phyloP scores from a whole-genome alignment of 2,888 invertebrate genomes.

The Podotricha telesiphe region DNA sequence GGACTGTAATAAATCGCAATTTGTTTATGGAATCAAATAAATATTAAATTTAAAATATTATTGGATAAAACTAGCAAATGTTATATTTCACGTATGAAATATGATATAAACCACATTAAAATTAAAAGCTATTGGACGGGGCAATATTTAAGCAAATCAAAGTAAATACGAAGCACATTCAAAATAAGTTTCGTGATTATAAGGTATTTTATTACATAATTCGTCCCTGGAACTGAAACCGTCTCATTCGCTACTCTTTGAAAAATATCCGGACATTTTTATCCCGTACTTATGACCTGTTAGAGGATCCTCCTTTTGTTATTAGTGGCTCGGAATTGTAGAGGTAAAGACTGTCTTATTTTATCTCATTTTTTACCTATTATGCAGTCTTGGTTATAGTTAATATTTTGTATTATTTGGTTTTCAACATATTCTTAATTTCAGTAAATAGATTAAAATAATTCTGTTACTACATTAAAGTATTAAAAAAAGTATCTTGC shows the following conservation, averaged over 20 bases:
- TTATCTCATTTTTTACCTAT: conserved; percentile 38
- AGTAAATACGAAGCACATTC: neutral
- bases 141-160: too few species aligned
- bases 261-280: conserved; percentile 74
- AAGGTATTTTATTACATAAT: conserved; percentile 48
- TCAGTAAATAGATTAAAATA: too few species aligned
- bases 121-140: too few species aligned
- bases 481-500: too few species aligned
- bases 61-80: too few species aligned
- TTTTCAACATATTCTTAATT: too few species aligned
- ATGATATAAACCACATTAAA: too few species aligned
- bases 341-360: conserved; percentile 42
- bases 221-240: conserved; percentile 51
- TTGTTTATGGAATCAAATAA: too few species aligned
- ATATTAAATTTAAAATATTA: too few species aligned
- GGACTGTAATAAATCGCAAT: too few species aligned
- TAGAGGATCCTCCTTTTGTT: conserved; percentile 56
- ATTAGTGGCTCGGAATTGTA: conserved; percentile 46
- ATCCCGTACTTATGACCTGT: conserved; percentile 66
- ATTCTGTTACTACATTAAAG: too few species aligned
- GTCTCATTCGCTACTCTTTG: conserved; percentile 59
- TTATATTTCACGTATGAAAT: too few species aligned
- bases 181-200: neutral
- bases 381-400: conserved; percentile 30
- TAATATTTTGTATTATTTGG: neutral